Evolutionary conservation across 2,888 invertebrate species (phyloP), one percentile per base, ranked within the genome.

Genomic region (Clostera curtula): DNA sequence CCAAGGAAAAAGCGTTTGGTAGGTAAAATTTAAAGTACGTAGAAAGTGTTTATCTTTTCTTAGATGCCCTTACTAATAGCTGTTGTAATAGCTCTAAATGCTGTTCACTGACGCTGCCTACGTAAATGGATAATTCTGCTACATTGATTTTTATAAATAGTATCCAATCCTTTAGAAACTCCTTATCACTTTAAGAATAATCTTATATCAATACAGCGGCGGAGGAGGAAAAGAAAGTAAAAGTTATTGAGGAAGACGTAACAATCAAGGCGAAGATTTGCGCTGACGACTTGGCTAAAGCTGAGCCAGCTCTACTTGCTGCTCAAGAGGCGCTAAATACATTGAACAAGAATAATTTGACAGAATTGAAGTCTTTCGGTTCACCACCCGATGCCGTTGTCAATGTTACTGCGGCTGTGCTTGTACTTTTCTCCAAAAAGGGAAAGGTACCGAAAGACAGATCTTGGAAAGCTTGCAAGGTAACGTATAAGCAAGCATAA

Each of bases 291-390:
- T 86, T 97, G 52, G 90, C 89, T 0, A 94, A 93, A 61, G 97
- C 97, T 0, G 95, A 97, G 67, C 97, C 97, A 0, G 96, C 96
- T 0, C 73, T 97, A 12, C 60, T 90, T 10, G 96, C 96, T 6
- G 97, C 97, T 0, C 92, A 94, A 60, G 95, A 92, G 50, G 97
- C 97, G 5, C 74, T 97, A 25, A 93, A 97, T 59, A 97, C 97
- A 0, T 73, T 97, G 12, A 96, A 97, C 61, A 97, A 97, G 82
- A 92, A 90, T 57, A 97, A 97, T 67, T 74, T 97, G 42, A 97
- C 97, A 0, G 97, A 98, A 75, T 72, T 97, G 59, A 97, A 97
- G 65, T 95, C 97, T 0, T 97, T 97, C 66, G 95, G 95, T 1
- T 89, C 94, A 3, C 97, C 97, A 3, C 95, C 96, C 0, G 89